These are phyloP conservation scores for Cremastobaeus sp. DNA, from an alignment of 2,888 invertebrate genomes.

Conservation along the genomic window DNA sequence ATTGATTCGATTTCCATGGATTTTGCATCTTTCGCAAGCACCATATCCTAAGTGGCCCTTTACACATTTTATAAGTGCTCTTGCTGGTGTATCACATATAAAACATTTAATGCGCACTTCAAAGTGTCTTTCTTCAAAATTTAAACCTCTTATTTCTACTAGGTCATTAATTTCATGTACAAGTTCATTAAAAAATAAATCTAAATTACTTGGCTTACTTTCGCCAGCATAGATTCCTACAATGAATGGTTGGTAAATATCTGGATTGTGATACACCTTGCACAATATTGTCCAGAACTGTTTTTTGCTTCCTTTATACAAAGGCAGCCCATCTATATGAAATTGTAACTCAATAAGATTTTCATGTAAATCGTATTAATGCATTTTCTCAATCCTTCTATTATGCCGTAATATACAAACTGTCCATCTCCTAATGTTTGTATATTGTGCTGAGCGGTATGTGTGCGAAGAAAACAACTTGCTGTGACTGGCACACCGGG, in stretches of 20 bases:
- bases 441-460: too few species aligned
- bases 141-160: conserved; percentile 17
- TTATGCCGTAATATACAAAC: conserved; percentile 38
- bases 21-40: conserved; percentile 53
- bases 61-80: conserved; percentile 49
- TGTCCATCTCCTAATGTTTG: too few species aligned
- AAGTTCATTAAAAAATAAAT: conserved; percentile 31
- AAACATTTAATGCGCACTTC: conserved; percentile 7
- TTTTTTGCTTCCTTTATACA: conserved; percentile 33
- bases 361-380: conserved; percentile 15
- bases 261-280: conserved; percentile 33
- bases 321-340: conserved; percentile 49
- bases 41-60: conserved; percentile 57
- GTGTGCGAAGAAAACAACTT: too few species aligned
- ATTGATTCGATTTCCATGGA: conserved; percentile 28
- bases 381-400: conserved; percentile 15
- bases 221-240: conserved; percentile 50
- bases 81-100: conserved; percentile 52
- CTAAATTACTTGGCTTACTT: conserved; percentile 33
- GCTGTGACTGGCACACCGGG: too few species aligned
- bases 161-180: conserved; percentile 46
- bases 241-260: conserved; percentile 57
- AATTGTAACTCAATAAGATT: too few species aligned
- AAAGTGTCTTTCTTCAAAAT: neutral
- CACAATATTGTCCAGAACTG: conserved; percentile 54